Base-by-base conservation (phyloP, 2,888 invertebrate genomes). In the Alviniconcha strummeri region DNA sequence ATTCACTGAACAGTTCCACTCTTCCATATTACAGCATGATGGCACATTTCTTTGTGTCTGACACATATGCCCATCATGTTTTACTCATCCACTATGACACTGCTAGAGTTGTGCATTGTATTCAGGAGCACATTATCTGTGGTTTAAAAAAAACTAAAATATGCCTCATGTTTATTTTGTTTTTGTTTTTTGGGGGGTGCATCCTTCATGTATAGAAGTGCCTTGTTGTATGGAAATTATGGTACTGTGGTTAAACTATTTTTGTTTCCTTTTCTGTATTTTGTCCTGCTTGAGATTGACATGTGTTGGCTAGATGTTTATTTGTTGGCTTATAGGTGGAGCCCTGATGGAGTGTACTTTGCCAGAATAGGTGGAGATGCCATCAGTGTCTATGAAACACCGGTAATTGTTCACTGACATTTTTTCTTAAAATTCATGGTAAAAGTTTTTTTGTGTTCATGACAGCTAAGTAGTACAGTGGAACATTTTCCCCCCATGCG, bases 361-460 rank as follows among this genome's bases (percentile, higher is more conserved):
- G 99, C 98, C 0, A 95, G 97, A 85, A 96, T 98, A 92, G 96
- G 96, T 0, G 95, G 96, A 82, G 93, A 93, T 85, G 90, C 93
- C 60, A 96, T 99, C 64, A 97, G 97, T 88, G 97, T 99, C 17
- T 99, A 98, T 92, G 98, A 99, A 94, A 98, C 99, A 0, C 98
- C 98, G 0, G 96, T 95, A 92, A 94, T 94, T 81, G n/a, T 55
- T 81, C 9, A n/a, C 56, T 71, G 72, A 13, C 17, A 36, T 36
- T 36, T 36, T 36, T 36, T 36, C 36, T 36, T 36, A 36, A 36
- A 36, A 36, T 36, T 36, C 36, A 36, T 36, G 36, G 36, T 36
- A 36, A 36, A 36, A 36, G 0, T 36, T 36, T 36, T 0, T 36
- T 0, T 36, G 36, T 36, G 36, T 36, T 36, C 36, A 3, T 36